Conservation (phyloP, 2,113 vertebrate species). For the Ictalurus furcatus region DNA sequence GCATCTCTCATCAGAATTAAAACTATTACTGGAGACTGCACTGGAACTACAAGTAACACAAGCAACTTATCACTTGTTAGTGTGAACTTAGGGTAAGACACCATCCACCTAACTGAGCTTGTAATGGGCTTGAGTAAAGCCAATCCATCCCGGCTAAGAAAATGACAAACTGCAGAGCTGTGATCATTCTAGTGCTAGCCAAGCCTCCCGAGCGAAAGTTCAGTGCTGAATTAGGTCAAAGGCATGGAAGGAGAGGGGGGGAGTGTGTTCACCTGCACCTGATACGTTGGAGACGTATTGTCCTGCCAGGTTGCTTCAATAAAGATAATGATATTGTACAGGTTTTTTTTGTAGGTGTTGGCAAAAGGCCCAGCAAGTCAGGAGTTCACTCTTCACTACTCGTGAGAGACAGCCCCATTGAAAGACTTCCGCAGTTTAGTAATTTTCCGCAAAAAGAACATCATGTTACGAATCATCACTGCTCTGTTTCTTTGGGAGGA, state of each 20-base stretch:
- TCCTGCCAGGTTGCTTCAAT: not conserved
- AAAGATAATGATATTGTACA: constrained; percentile 35
- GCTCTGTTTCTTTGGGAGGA: not conserved
- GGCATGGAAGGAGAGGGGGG: not conserved
- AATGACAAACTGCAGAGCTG: constrained; percentile 34
- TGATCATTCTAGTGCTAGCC: constrained; percentile 33
- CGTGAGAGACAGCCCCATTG: not conserved
- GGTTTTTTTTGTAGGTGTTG: constrained; percentile 5
- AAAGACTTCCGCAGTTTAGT: not conserved
- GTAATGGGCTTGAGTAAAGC: constrained; percentile 4
- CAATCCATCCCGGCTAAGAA: constrained; percentile 7
- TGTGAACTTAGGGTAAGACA: not conserved
- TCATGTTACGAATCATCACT: constrained; percentile 28
- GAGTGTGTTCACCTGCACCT: constrained; percentile 17
- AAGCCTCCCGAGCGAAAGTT: constrained; percentile 46
- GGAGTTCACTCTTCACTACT: not conserved
- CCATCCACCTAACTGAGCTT: not conserved
- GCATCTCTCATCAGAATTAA: not conserved
- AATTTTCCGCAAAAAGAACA: constrained; percentile 10
- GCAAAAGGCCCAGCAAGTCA: constrained; percentile 22
- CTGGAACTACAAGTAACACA: not conserved
- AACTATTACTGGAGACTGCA: too few relatives aligned
- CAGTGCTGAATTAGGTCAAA: constrained; percentile 48
- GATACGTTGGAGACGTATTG: not conserved
- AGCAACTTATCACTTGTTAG: not conserved